phyloP scores from a whole-genome alignment of 2,113 vertebrate genomes.

The Bettongia penicillata region DNA sequence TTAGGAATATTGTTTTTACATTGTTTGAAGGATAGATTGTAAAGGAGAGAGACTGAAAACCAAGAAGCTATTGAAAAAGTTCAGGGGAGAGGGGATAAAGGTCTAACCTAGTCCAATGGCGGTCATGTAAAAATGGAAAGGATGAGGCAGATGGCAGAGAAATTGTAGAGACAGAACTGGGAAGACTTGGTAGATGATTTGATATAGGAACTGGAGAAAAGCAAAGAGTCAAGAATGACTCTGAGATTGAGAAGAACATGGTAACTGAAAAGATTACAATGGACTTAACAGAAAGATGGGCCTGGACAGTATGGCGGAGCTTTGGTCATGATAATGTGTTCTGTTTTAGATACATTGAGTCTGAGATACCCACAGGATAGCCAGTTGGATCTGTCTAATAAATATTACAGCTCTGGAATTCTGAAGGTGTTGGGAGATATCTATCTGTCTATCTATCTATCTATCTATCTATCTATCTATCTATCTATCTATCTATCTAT shows the following conservation, averaged over 20 bases:
- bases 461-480: no score
- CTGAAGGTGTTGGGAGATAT: neutral
- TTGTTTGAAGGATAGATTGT: neutral
- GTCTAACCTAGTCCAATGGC: neutral
- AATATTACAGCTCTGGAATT: neutral
- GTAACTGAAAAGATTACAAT: neutral
- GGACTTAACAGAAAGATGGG: neutral
- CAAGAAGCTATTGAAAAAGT: neutral
- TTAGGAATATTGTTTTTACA: neutral
- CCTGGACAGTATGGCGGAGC: neutral
- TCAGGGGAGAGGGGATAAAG: neutral
- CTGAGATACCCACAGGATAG: neutral
- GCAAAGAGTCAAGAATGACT: neutral
- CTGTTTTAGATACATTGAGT: neutral
- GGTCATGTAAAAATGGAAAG: neutral
- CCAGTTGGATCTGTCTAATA: neutral
- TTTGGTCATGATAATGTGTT: neutral
- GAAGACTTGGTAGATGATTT: neutral
- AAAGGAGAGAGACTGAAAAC: neutral
- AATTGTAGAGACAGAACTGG: neutral
- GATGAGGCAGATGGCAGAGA: neutral
- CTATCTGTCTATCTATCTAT: neutral
- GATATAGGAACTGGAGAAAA: neutral
- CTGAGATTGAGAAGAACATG: neutral
- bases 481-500: no score